Conservation (phyloP, 1,140 invertebrate species). For the Micrasema longulum region DNA sequence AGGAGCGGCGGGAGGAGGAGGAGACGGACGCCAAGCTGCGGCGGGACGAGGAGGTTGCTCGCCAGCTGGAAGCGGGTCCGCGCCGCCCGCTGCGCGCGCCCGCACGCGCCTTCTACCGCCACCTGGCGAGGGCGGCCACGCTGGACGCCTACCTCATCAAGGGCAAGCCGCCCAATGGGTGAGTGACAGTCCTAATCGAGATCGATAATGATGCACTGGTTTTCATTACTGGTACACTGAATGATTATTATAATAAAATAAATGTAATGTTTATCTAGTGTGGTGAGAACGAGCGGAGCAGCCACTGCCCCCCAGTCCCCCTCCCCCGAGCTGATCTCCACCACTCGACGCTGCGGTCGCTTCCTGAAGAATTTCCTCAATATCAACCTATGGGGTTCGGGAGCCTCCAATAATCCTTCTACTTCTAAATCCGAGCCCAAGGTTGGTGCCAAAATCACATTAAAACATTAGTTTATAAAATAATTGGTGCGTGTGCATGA, state of each 20-base stretch:
- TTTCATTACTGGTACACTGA: too few relatives aligned
- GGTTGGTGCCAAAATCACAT: slow-evolving; percentile 11
- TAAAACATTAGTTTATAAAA: too few relatives aligned
- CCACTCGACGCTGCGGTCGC: slow-evolving; percentile 42
- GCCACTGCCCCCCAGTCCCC: background rate
- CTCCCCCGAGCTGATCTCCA: slow-evolving; percentile 52
- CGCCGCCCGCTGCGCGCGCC: slow-evolving; percentile 8
- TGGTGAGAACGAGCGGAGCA: background rate
- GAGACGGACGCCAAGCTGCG: slow-evolving; percentile 12
- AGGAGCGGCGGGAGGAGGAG: slow-evolving; percentile 36
- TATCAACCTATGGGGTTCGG: slow-evolving; percentile 43
- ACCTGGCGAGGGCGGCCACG: slow-evolving; percentile 4
- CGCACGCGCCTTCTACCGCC: slow-evolving; percentile 3
- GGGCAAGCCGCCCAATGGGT: slow-evolving; percentile 18
- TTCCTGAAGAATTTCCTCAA: slow-evolving; percentile 49
- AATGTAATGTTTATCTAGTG: too few relatives aligned
- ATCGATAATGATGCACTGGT: too few relatives aligned
- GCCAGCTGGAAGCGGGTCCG: slow-evolving; percentile 26
- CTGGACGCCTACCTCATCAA: slow-evolving; percentile 29
- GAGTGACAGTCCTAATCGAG: too few relatives aligned
- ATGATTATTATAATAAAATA: too few relatives aligned
- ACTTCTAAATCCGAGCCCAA: slow-evolving; percentile 46
- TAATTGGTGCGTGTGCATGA: too few relatives aligned
- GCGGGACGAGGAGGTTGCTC: slow-evolving; percentile 45
- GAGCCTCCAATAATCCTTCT: background rate